These are phyloP conservation scores for Osedax fenrisi DNA, from an alignment of 2,888 invertebrate species.

Conservation along the genomic window DNA sequence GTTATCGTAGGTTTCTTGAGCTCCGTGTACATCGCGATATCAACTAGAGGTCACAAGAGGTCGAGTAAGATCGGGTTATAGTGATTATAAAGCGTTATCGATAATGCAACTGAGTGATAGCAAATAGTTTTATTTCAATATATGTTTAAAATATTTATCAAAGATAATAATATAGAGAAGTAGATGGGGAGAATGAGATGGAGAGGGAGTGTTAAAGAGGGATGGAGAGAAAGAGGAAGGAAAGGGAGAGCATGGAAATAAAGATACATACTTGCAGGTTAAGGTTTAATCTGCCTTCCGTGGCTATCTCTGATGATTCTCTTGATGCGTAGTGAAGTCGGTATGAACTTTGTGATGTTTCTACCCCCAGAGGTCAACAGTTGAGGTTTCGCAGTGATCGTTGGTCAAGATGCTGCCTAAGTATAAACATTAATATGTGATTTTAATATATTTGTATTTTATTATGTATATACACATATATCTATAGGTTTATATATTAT, in stretches of 20 bases:
- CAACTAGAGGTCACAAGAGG: no score
- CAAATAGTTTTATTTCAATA: no score
- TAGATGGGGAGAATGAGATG: background rate
- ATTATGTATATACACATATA: no score
- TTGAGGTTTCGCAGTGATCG: constrained; percentile 90
- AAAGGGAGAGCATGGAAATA: background rate
- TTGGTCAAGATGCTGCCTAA: no score
- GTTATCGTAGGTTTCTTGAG: constrained; percentile 24
- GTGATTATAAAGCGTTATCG: no score
- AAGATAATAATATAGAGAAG: no score
- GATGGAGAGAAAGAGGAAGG: background rate
- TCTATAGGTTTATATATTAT: no score
- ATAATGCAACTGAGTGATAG: no score
- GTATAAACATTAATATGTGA: no score
- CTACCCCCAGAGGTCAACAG: constrained; percentile 56
- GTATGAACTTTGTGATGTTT: constrained; percentile 87
- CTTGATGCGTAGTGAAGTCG: constrained; percentile 79
- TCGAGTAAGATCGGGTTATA: background rate
- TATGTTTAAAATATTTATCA: no score
- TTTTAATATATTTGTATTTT: no score
- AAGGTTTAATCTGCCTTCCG: constrained; percentile 36
- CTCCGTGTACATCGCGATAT: constrained; percentile 3
- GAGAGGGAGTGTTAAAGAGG: background rate
- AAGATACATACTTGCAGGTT: constrained; percentile 8
- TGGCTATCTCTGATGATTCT: constrained; percentile 57